A percentile compares a stretch with the other conserved stretches of the same genome.
phyloP scores from a whole-genome alignment of 2,888 invertebrate genomes.

The Prionchulus punctatus region DNA sequence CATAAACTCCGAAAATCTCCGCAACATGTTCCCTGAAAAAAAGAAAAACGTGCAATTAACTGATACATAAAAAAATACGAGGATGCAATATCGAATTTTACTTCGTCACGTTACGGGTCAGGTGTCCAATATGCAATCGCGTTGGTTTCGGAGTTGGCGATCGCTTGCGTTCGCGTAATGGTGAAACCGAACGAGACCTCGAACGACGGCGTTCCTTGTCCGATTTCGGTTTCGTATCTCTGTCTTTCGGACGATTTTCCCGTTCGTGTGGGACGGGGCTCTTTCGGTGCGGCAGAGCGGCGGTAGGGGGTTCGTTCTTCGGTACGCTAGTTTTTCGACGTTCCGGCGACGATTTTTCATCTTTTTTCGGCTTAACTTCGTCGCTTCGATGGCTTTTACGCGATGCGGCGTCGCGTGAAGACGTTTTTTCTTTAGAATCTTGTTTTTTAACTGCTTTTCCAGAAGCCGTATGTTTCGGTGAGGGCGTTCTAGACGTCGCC shows the following conservation, averaged over 20 bases:
- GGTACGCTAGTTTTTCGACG: not conserved
- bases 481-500: not conserved
- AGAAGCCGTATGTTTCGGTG: constrained; percentile 1
- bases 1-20: constrained; percentile 62
- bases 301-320: not conserved
- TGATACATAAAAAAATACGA: not conserved
- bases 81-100: not conserved
- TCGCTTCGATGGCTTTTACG: not conserved
- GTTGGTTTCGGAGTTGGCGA: constrained; percentile 68
- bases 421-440: not conserved
- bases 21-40: constrained; percentile 52
- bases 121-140: constrained; percentile 77
- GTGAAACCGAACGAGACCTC: constrained; percentile 3
- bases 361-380: not conserved
- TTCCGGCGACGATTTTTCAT: not conserved
- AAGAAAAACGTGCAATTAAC: not conserved
- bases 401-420: not conserved
- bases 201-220: constrained; percentile 2
- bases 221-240: not conserved
- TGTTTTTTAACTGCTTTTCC: not conserved
- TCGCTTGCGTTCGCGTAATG: not conserved
- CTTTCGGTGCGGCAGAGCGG: not conserved
- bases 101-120: constrained; percentile 77
- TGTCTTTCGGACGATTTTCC: not conserved
- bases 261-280: not conserved